These are phyloP conservation scores for Ridgeia piscesae DNA, from an alignment of 1,140 invertebrate genomes.

Conservation along the genomic window DNA sequence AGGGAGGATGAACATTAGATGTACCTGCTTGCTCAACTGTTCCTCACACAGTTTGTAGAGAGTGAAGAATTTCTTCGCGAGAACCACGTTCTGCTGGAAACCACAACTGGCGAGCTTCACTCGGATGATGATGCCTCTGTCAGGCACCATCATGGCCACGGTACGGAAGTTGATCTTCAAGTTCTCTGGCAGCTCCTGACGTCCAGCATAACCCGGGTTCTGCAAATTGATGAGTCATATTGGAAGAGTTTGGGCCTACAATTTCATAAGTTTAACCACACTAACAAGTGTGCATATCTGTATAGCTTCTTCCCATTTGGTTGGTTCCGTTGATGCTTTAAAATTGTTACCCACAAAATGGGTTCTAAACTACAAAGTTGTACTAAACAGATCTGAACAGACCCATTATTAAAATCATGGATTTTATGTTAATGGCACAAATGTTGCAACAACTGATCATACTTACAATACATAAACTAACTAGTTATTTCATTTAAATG, in stretches of 20 bases:
- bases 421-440: too few relatives aligned
- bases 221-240: constrained; percentile 28
- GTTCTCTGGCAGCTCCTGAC: constrained; percentile 97
- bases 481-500: too few relatives aligned
- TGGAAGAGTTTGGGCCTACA: neutral
- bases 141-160: constrained; percentile 98
- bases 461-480: too few relatives aligned
- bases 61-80: constrained; percentile 94
- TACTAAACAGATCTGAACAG: too few relatives aligned
- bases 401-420: too few relatives aligned
- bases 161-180: constrained; percentile 97
- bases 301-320: too few relatives aligned
- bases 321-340: too few relatives aligned
- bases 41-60: constrained; percentile 96
- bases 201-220: constrained; percentile 96
- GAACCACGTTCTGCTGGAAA: constrained; percentile 91
- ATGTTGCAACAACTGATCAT: too few relatives aligned
- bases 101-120: constrained; percentile 95
- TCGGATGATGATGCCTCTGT: constrained; percentile 93
- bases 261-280: neutral
- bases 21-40: constrained; percentile 91
- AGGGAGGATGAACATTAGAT: neutral
- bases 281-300: too few relatives aligned
- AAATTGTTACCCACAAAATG: too few relatives aligned
- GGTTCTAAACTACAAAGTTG: too few relatives aligned